Evolutionary conservation across 2,888 invertebrate genomes (phyloP).

Genomic region (Zygothrica quintamaculata): DNA sequence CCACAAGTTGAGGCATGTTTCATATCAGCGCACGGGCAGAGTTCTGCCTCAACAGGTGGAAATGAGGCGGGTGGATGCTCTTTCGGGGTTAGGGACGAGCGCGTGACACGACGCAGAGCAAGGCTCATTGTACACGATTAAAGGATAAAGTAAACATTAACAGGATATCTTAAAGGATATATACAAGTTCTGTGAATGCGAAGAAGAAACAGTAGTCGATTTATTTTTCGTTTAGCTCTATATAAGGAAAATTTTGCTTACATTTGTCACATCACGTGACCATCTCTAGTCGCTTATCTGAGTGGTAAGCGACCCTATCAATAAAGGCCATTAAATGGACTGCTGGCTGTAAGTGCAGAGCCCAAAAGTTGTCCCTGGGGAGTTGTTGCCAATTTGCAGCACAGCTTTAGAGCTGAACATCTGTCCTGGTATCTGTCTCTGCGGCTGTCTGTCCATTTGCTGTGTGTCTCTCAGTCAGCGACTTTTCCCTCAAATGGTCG

Average conservation of each 20-base stretch:
- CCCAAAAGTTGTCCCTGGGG: conserved; percentile 54
- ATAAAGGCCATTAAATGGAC: conserved; percentile 57
- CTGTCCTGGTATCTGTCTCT: neutral
- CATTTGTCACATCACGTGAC: neutral
- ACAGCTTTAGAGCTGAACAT: conserved; percentile 27
- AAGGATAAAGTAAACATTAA: no score
- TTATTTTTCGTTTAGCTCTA: no score
- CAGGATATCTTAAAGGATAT: no score
- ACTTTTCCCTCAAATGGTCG: conserved; percentile 62
- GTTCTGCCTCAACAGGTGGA: conserved; percentile 55
- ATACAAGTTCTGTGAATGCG: no score
- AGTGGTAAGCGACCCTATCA: conserved; percentile 56
- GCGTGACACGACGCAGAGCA: neutral
- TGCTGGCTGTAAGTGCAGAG: conserved; percentile 26
- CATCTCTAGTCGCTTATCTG: conserved; percentile 20
- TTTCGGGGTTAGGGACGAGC: conserved; percentile 14
- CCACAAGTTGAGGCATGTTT: conserved; percentile 40
- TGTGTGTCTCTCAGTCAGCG: conserved; percentile 54
- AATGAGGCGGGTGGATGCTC: neutral
- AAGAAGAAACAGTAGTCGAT: no score
- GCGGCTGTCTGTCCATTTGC: neutral
- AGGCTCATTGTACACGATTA: no score
- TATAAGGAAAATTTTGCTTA: no score
- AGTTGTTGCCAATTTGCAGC: conserved; percentile 47
- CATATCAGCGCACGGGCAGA: conserved; percentile 6